Conservation (phyloP, 2,113 vertebrate species). For the Stomatorhinus ivindoensis region DNA sequence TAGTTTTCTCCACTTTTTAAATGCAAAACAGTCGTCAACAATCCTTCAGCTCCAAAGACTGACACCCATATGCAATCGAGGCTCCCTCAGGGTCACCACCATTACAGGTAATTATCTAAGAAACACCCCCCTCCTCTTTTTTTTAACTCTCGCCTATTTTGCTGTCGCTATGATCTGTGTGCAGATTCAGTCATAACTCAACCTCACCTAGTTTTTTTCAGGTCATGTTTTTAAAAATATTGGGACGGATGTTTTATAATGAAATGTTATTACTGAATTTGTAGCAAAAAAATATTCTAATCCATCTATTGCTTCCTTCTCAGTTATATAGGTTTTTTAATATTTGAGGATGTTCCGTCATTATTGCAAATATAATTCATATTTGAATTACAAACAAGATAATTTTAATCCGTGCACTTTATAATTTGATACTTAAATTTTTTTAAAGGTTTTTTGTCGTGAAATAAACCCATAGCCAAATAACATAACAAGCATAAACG, state of each 20-base stretch:
- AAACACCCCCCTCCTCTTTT: slow-evolving; percentile 5
- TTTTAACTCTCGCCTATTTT: background rate
- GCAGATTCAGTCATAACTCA: background rate
- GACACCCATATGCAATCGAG: background rate
- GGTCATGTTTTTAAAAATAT: background rate
- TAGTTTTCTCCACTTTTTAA: slow-evolving; percentile 19
- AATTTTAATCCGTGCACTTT: background rate
- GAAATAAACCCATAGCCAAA: background rate
- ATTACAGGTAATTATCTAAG: slow-evolving; percentile 19
- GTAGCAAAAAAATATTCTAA: background rate
- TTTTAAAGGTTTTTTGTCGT: background rate
- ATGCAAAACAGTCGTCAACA: background rate
- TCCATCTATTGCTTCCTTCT: background rate
- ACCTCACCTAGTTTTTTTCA: background rate
- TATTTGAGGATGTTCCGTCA: background rate
- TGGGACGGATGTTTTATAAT: background rate
- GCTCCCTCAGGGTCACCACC: background rate
- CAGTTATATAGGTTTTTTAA: background rate
- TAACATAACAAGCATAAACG: background rate
- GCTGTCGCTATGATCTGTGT: background rate
- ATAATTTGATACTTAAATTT: background rate
- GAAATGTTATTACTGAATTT: background rate
- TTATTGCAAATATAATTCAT: background rate
- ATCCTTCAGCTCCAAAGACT: background rate
- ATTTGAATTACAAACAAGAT: background rate